A percentile compares a stretch with the other conserved stretches of the same genome.
These are phyloP conservation scores for Fragum whitleyi DNA, from an alignment of 2,888 invertebrate genomes.

Conservation along the genomic window DNA sequence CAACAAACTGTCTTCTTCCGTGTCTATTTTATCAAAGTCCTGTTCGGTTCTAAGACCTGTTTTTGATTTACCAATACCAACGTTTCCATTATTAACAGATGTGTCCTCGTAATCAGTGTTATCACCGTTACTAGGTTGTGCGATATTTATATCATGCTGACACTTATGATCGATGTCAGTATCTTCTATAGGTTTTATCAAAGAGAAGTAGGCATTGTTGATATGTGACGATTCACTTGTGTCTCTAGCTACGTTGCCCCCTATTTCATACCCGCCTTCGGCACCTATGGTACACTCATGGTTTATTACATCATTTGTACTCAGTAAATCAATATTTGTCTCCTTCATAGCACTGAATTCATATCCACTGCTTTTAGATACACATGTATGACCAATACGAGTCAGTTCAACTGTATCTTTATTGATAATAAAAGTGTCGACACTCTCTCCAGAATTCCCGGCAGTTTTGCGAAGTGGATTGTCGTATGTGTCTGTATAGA, in stretches of 20 bases:
- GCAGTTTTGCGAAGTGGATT: conserved; percentile 1
- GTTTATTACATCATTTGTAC: too few species aligned
- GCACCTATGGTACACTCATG: too few species aligned
- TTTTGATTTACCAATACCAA: background rate
- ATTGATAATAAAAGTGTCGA: too few species aligned
- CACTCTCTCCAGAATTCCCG: background rate
- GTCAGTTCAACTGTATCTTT: too few species aligned
- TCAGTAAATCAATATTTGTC: too few species aligned
- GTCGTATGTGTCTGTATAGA: conserved; percentile 16
- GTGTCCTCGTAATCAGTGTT: conserved; percentile 21
- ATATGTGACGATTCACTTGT: background rate
- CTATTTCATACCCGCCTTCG: too few species aligned
- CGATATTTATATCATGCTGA: background rate
- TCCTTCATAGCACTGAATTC: too few species aligned
- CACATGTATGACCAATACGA: too few species aligned
- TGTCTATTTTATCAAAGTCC: background rate
- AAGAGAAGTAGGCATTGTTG: background rate
- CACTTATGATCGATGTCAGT: background rate
- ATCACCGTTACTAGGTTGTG: background rate
- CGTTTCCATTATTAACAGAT: conserved; percentile 6
- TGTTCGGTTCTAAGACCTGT: background rate
- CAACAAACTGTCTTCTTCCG: conserved; percentile 6
- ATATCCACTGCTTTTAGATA: too few species aligned
- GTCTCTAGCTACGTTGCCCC: too few species aligned
- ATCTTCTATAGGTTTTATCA: background rate